A percentile compares a stretch with the other conserved stretches of the same genome.
These are phyloP conservation scores for Agrochola circellaris DNA, from an alignment of 2,888 invertebrate species.

Conservation along the genomic window DNA sequence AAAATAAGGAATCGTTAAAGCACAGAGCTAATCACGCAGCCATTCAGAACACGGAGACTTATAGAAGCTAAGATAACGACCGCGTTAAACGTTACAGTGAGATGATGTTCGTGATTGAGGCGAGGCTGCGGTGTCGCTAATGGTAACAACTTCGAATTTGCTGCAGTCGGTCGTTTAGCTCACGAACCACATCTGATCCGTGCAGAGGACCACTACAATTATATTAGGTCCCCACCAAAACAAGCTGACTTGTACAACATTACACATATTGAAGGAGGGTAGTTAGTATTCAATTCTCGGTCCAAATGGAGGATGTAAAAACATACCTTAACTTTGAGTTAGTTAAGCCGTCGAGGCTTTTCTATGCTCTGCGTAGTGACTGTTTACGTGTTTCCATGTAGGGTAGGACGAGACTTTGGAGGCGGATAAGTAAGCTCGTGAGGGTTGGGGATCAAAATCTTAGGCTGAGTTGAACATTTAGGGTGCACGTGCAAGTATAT, in stretches of 20 bases:
- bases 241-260: neutral
- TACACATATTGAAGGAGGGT: neutral
- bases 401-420: neutral
- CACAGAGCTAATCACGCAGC: constrained; percentile 9
- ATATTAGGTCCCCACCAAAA: too few species aligned
- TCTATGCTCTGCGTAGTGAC: neutral
- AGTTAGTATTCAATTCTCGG: neutral
- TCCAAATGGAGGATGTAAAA: neutral
- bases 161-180: neutral
- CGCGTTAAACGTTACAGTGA: neutral
- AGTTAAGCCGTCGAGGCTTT: neutral
- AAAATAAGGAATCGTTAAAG: constrained; percentile 9
- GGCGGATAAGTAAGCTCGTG: neutral
- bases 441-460: neutral
- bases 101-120: constrained; percentile 8
- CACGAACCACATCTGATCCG: neutral
- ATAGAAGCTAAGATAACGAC: neutral
- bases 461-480: neutral
- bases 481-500: neutral
- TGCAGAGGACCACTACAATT: neutral
- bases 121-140: constrained; percentile 25
- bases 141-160: neutral
- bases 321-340: neutral
- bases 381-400: neutral
- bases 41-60: constrained; percentile 1